Percentiles rank a stretch among this genome's conserved stretches.
Conservation (phyloP, 2,113 vertebrate species). For the Burhinus oedicnemus region DNA sequence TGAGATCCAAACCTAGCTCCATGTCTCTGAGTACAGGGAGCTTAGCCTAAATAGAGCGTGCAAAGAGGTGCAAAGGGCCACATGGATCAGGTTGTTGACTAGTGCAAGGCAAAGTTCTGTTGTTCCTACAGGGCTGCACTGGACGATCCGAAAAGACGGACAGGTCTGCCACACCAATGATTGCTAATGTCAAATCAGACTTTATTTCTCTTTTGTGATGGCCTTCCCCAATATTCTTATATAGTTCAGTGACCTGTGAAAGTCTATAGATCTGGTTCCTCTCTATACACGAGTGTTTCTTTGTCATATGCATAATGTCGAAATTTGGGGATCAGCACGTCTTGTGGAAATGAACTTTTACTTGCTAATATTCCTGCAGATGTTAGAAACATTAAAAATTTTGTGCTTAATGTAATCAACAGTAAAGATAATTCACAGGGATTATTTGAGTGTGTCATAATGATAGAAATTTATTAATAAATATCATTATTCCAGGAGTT, state of each 20-base stretch:
- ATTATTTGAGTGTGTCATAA: not conserved
- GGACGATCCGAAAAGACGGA: not conserved
- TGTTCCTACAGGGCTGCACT: not conserved
- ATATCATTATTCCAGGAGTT: not conserved
- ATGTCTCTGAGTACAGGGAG: not conserved
- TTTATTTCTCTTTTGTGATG: not conserved
- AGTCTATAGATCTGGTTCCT: not conserved
- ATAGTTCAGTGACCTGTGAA: not conserved
- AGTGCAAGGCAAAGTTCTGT: not conserved
- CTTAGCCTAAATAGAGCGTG: not conserved
- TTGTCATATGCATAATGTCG: rapidly evolving
- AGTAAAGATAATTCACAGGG: not conserved
- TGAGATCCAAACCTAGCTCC: not conserved
- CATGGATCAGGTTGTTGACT: not conserved
- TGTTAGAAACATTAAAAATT: not conserved
- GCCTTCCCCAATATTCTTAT: not conserved
- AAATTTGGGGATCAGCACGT: not conserved
- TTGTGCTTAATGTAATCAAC: not conserved
- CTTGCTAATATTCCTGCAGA: not conserved
- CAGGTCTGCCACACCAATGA: not conserved
- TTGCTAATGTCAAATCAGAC: not conserved
- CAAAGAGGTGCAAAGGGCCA: not conserved
- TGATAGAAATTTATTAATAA: slow-evolving; percentile 42
- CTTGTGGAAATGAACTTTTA: not conserved
- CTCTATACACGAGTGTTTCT: not conserved